Evolutionary conservation across 30 jellyfish, hydroid and myxozoan genomes (phyloP).

Genomic region (Turritopsis dohrnii): DNA sequence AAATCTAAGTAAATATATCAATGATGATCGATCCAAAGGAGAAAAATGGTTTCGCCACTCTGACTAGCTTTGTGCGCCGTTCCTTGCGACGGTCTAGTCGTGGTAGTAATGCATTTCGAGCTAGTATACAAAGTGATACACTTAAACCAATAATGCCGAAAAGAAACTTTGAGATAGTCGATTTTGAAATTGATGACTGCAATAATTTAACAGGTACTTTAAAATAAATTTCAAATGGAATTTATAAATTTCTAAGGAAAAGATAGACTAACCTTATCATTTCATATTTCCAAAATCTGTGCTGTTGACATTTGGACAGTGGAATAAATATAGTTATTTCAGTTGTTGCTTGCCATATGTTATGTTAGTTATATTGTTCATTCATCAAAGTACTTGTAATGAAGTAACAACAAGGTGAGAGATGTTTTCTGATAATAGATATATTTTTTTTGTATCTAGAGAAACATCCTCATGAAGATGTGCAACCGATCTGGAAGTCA

Average conservation of each 20-base stretch:
- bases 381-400: neutral
- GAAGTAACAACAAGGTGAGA: neutral
- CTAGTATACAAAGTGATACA: slow-evolving; percentile 4
- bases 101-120: neutral
- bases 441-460: neutral
- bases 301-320: too few species aligned
- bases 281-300: too few species aligned
- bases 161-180: slow-evolving; percentile 12
- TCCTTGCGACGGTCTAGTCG: slow-evolving; percentile 24
- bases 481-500: slow-evolving; percentile 62
- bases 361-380: too few species aligned
- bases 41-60: slow-evolving; percentile 4
- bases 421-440: neutral
- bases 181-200: neutral
- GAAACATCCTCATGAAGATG: slow-evolving; percentile 6
- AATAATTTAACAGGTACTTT: neutral
- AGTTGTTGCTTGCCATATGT: too few species aligned
- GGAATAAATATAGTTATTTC: too few species aligned
- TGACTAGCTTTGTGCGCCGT: slow-evolving; percentile 20
- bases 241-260: too few species aligned
- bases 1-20: neutral
- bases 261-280: too few species aligned
- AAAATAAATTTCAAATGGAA: too few species aligned
- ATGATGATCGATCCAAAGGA: neutral
- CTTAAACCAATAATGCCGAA: slow-evolving; percentile 21